Evolutionary conservation across 2,113 vertebrate species (phyloP).

Genomic region (Lontra canadensis): DNA sequence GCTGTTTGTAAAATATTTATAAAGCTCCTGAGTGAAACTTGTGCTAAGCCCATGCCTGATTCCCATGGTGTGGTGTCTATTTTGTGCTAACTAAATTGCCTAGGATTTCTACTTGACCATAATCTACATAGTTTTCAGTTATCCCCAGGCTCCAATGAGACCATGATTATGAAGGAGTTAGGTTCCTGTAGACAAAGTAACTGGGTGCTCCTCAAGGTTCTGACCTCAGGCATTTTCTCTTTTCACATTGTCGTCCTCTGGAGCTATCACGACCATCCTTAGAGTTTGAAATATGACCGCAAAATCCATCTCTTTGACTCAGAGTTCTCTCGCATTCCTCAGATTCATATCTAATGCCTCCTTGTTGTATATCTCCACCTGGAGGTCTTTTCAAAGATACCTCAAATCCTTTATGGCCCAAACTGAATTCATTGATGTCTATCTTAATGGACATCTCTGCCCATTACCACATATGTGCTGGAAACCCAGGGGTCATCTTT

Average conservation of each 20-base stretch:
- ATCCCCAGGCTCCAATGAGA: background rate
- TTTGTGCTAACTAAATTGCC: constrained; percentile 32
- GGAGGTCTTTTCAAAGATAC: background rate
- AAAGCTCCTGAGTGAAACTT: background rate
- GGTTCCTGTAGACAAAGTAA: background rate
- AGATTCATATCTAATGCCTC: background rate
- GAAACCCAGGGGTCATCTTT: background rate
- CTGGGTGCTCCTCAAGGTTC: background rate
- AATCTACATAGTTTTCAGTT: background rate
- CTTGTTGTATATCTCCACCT: background rate
- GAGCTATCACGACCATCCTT: background rate
- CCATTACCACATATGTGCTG: background rate
- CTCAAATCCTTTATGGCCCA: background rate
- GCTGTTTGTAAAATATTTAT: constrained; percentile 1
- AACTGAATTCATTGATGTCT: background rate
- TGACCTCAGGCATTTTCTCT: background rate
- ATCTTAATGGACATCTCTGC: background rate
- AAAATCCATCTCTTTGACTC: background rate
- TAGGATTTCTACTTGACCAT: background rate
- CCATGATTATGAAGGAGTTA: background rate
- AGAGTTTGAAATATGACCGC: background rate
- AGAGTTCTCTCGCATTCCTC: background rate
- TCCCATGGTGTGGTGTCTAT: background rate
- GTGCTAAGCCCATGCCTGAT: background rate
- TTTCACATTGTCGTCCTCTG: background rate